Evolutionary conservation across 2,888 invertebrate species (phyloP).

Genomic region (Halocaridina rubra): DNA sequence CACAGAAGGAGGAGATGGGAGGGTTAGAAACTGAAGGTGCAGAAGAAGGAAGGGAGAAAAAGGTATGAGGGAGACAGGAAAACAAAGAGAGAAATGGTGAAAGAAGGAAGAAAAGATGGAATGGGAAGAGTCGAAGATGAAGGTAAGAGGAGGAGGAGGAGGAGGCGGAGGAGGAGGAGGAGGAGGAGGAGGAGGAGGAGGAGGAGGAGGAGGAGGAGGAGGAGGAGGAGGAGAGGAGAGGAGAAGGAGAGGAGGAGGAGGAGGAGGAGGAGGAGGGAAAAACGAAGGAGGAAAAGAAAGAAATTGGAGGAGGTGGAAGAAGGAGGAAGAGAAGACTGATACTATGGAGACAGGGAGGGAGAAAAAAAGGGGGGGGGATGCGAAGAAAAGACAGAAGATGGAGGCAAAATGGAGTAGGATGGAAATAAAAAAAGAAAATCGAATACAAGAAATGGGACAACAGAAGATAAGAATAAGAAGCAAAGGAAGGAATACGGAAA

Average conservation of each 20-base stretch:
- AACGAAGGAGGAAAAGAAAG: not conserved
- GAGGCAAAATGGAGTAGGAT: too few relatives aligned
- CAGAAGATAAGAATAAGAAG: not conserved
- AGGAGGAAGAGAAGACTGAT: not conserved
- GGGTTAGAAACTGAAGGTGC: not conserved
- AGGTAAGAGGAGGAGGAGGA: not conserved
- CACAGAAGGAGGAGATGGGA: not conserved
- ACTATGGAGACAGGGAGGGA: too few relatives aligned
- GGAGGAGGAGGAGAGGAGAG: not conserved
- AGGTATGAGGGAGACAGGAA: not conserved
- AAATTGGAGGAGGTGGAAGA: not conserved
- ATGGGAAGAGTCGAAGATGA: not conserved
- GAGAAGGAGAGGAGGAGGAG: not conserved
- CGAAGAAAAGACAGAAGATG: too few relatives aligned
- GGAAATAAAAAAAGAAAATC: too few relatives aligned
- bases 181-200: not conserved
- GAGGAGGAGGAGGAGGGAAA: not conserved
- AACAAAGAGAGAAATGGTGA: not conserved
- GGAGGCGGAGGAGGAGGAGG: not conserved
- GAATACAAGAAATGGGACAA: too few relatives aligned
- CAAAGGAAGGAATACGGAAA: not conserved
- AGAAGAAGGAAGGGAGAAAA: not conserved
- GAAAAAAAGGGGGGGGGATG: too few relatives aligned
- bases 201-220: not conserved
- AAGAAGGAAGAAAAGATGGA: not conserved